Evolutionary conservation across 2,797 vertebrate genomes (phyloP), one percentile per base, ranked within the genome.

Genomic region (Toxotes lorentzi): DNA sequence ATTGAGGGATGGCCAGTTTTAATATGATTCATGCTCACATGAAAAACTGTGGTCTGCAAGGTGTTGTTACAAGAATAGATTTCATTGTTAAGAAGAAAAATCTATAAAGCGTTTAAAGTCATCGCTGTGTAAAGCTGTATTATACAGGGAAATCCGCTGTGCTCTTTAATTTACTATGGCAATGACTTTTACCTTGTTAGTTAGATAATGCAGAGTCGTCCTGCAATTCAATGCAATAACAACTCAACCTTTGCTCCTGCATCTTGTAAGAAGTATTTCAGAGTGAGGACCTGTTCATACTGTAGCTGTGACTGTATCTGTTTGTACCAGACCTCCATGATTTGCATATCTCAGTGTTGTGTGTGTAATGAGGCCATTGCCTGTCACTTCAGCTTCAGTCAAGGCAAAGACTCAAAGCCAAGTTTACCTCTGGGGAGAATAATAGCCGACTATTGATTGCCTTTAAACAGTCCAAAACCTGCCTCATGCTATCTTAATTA

Each of bases 401-500:
- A 90, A 85, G 86, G 79, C 79, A 82, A 85, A 79, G 85, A 76
- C 72, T 65, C 78, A 67, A 86, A 91, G 92, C 86, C 87, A 89
- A 91, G 76, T 79, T 92, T 92, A 91, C 89, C 87, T 90, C 90
- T 17, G 38, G 83, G 91, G 93, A 93, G 84, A 89, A 91, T 88
- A 85, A 93, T 87, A 82, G 84, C 78, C 54, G 34, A 38, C 91
- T 94, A 90, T 92, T 90, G 95, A 93, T 94, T 91, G 79, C 81
- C 86, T 93, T 84, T 92, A 95, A 92, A 94, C 91, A 87, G 92
- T 86, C 85, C 87, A 89, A 90, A 90, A 93, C 88, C 95, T 91
- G 88, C 86, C 89, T 91, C 78, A 67, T 91, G 78, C 91, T 79
- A 81, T 91, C 91, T 91, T 95, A 91, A 95, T 96, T 95, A 95